Evolutionary conservation across 2,888 invertebrate genomes (phyloP).

Genomic region (Diarsia rubi): DNA sequence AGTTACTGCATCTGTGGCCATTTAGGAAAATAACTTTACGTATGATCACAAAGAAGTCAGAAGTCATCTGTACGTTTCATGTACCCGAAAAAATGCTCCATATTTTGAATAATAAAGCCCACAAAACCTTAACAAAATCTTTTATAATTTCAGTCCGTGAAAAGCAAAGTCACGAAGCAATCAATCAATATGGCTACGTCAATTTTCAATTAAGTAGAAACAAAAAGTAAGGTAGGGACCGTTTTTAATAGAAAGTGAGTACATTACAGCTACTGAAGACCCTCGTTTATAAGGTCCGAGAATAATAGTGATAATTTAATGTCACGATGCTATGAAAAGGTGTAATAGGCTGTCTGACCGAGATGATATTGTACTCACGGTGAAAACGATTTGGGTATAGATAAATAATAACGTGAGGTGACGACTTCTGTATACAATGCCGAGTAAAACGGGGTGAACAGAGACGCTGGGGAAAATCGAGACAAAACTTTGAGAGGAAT

Average conservation of each 20-base stretch:
- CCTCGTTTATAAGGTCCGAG: slow-evolving; percentile 39
- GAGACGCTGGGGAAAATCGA: not conserved
- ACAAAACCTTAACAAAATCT: slow-evolving; percentile 15
- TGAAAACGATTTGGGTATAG: slow-evolving; percentile 17
- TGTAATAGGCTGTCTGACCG: slow-evolving; percentile 56
- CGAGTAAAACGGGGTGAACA: not conserved
- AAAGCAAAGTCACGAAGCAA: slow-evolving; percentile 63
- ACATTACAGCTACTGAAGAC: slow-evolving; percentile 22
- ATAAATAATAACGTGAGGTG: slow-evolving; percentile 1
- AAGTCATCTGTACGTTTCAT: not conserved
- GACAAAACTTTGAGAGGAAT: not conserved
- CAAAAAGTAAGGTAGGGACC: slow-evolving; percentile 58
- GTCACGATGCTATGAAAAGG: slow-evolving; percentile 50
- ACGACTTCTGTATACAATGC: not conserved
- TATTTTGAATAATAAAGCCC: slow-evolving; percentile 3
- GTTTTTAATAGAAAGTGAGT: slow-evolving; percentile 42
- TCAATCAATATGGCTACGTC: slow-evolving; percentile 71
- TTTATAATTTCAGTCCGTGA: slow-evolving; percentile 26
- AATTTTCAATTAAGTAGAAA: slow-evolving; percentile 73
- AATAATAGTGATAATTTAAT: slow-evolving; percentile 48
- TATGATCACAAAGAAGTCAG: not conserved
- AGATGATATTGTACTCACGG: slow-evolving; percentile 33
- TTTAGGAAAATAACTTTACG: too few species aligned
- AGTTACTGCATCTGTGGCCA: too few species aligned
- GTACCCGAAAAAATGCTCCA: not conserved